Base-by-base conservation (phyloP, 2,797 vertebrate genomes). In the Myiothlypis chrysogaster region DNA sequence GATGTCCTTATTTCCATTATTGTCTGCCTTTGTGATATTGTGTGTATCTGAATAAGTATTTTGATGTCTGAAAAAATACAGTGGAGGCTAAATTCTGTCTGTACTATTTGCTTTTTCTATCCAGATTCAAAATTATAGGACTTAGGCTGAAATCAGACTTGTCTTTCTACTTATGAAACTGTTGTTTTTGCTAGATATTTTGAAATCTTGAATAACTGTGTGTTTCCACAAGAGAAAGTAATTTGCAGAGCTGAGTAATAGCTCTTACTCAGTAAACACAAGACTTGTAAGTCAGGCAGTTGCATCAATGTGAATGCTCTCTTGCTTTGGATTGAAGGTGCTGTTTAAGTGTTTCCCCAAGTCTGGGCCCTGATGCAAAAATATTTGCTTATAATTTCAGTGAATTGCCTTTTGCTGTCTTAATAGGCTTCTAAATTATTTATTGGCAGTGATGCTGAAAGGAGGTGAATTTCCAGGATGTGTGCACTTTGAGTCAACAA, bases 371-470 rank as follows among this genome's bases (percentile, higher is more conserved):
- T 56, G 52, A 66, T 92, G 77, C 55, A 72, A 79, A 96, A 90
- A 57, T 60, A 70, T 66, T 95, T 91, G 84, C 70, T 93, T 93
- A 39, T 86, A 53, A 91, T 87, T 91, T 77, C 60, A 76, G 65
- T 86, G 79, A 93, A 66, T 86, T 94, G 44, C 37, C 59, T 94
- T 96, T 87, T 92, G 34, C 41, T 88, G 32, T 57, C 61, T 91
- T 94, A 88, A 60, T 59, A 84, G 68, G 20, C 56, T 49, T 94
- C 73, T 92, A 1, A 92, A 90, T 92, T 91, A 92, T 94, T 94
- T 84, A 91, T 72, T 89, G 85, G 52, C 66, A 88, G 52, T 52
- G 63, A 49, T 68, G 69, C 73, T 88, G 72, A 88, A 90, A 83
- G 59, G 64, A 65, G 44, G 52, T 73, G 77, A 35, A 28, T 87